A percentile compares a stretch with the other conserved stretches of the same genome.
Evolutionary conservation across 2,888 invertebrate species (phyloP).

Genomic region (Pristionchus exspectatus): DNA sequence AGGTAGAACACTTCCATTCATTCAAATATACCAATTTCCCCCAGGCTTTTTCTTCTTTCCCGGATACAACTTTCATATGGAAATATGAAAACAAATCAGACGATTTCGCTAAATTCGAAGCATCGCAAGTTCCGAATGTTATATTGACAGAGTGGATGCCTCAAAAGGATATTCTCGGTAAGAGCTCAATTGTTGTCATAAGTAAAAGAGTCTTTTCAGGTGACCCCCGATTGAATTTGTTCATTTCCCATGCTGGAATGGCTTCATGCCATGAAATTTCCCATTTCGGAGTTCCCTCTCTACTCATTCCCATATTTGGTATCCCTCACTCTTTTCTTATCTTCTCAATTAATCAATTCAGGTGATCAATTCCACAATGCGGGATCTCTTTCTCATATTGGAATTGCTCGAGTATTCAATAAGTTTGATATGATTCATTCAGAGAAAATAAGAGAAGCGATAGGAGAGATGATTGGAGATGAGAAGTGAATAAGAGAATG

Average conservation of each 20-base stretch:
- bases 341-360: neutral
- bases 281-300: neutral
- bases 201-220: neutral
- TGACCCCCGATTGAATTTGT: constrained; percentile 35
- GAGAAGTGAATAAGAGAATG: neutral
- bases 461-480: neutral
- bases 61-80: constrained; percentile 40
- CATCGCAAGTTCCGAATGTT: neutral
- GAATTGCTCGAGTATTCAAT: constrained; percentile 28
- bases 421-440: neutral
- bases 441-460: neutral
- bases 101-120: neutral
- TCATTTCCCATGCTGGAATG: constrained; percentile 50
- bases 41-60: constrained; percentile 26
- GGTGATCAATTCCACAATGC: constrained; percentile 41
- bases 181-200: neutral
- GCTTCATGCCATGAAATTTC: constrained; percentile 31
- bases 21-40: neutral
- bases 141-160: constrained; percentile 33
- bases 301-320: constrained; percentile 39
- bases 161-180: constrained; percentile 44
- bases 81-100: constrained; percentile 48
- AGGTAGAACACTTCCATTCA: neutral
- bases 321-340: neutral
- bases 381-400: neutral